phyloP scores from a whole-genome alignment of 2,888 invertebrate genomes.

The Colostygia pectinataria region DNA sequence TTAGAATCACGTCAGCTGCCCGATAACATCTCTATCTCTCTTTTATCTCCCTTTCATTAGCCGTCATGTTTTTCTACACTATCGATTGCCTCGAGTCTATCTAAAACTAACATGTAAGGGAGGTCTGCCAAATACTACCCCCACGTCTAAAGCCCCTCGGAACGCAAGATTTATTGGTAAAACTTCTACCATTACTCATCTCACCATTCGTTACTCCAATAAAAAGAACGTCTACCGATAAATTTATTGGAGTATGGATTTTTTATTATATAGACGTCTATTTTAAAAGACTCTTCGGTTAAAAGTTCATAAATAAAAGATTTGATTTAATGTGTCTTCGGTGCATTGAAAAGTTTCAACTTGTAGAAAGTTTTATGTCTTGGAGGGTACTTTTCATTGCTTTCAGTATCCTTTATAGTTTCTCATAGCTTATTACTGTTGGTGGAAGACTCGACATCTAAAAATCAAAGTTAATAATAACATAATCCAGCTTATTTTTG shows the following conservation, averaged over 20 bases:
- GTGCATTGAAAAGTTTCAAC: conserved; percentile 43
- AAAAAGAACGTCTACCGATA: conserved; percentile 78
- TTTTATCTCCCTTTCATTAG: conserved; percentile 17
- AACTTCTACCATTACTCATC: conserved; percentile 80
- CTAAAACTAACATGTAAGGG: conserved; percentile 65
- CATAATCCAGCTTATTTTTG: no score
- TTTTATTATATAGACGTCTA: conserved; percentile 72
- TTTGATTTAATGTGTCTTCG: conserved; percentile 63
- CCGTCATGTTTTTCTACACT: conserved; percentile 47
- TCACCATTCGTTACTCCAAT: conserved; percentile 81
- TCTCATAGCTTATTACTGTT: neutral
- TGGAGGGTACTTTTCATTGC: conserved; percentile 11
- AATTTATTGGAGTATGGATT: conserved; percentile 75
- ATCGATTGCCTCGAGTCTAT: conserved; percentile 65
- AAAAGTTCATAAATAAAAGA: conserved; percentile 65
- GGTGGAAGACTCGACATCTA: conserved; percentile 11
- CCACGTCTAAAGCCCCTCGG: conserved; percentile 62
- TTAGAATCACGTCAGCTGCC: conserved; percentile 21
- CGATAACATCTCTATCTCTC: conserved; percentile 6
- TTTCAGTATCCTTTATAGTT: conserved; percentile 9
- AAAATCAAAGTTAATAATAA: no score
- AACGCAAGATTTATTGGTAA: conserved; percentile 76
- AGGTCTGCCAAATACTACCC: conserved; percentile 70
- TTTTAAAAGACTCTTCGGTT: conserved; percentile 65
- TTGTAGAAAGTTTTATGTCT: conserved; percentile 28